Evolutionary conservation across 2,888 invertebrate species (phyloP), one percentile per base, ranked within the genome.

Genomic region (Sphaerophoria rueppellii): DNA sequence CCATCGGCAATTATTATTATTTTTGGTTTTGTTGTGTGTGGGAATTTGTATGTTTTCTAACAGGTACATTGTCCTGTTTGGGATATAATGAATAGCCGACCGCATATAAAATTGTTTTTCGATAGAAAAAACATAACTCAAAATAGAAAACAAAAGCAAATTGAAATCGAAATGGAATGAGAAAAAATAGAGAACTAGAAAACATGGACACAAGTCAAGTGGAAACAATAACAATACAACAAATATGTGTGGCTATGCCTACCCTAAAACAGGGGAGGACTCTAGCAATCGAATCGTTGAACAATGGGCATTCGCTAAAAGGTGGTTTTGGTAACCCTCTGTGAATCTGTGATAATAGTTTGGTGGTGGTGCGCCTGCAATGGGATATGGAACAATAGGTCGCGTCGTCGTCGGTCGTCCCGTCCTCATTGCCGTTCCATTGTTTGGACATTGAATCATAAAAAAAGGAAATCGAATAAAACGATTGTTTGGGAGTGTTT

Each of bases 191-290:
- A 43, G 58, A 58, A 32, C 7, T 55, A 67, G 14, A 58, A 61
- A 79, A 74, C 82, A 71, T 75, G 71, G 79, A 75, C 79, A 75
- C 83, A 83, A 83, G 83, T 83, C 83, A 83, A 83, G 80, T 83
- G 83, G 79, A 83, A 83, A 83, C 83, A 83, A 83, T 80, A 79
- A 83, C 67, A 61, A 11, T 37, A 46, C 7, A 46, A 46, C 11
- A 46, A 4, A n/a, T 16, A 37, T 58, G 9, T 11, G 50, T 32
- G 32, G 12, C 32, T 34, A 34, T 74, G 71, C 74, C 81, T 58
- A 71, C 70, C 63, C 43, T 46, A 54, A 60, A 43, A 52, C 60
- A 69, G n/a, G 24, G 61, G 46, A 57, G 37, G 43, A 24, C 16
- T 57, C 24, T 24, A 24, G 24, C 24, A 24, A 24, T 24, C n/a